A percentile compares a stretch with the other conserved stretches of the same genome.
phyloP scores from a whole-genome alignment of 1,140 invertebrate genomes.

The Pseudomyrmex concolor region DNA sequence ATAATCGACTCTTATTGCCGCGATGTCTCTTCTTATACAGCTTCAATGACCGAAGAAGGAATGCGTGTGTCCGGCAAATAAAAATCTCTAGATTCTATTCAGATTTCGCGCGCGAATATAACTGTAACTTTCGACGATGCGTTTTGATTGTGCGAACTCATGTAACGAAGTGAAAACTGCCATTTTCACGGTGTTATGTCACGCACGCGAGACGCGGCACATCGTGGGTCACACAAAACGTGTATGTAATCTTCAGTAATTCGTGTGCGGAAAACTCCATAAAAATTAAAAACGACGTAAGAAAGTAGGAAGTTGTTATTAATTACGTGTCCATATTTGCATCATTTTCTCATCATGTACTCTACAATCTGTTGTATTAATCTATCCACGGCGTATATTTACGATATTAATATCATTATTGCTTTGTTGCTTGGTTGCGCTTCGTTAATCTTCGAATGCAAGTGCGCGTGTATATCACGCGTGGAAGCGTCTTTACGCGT shows the following conservation, averaged over 20 bases:
- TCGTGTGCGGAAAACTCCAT: not conserved
- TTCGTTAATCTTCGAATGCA: slow-evolving; percentile 42
- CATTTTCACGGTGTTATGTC: slow-evolving; percentile 39
- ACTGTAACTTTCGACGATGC: not conserved
- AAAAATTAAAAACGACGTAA: slow-evolving; percentile 4
- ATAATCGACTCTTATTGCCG: slow-evolving; percentile 16
- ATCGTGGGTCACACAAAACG: slow-evolving; percentile 29
- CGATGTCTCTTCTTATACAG: not conserved
- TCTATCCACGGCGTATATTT: slow-evolving; percentile 1
- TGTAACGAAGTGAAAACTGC: slow-evolving; percentile 24
- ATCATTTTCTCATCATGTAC: slow-evolving; percentile 8
- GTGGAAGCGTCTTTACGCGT: not conserved
- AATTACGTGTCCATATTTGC: not conserved
- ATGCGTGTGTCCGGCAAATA: too few relatives aligned
- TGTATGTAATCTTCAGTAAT: not conserved
- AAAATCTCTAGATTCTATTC: too few relatives aligned
- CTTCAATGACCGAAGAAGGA: too few relatives aligned
- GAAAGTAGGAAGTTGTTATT: slow-evolving; percentile 17
- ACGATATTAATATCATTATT: slow-evolving; percentile 44
- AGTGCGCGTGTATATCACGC: slow-evolving; percentile 9
- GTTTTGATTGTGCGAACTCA: not conserved
- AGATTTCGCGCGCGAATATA: too few relatives aligned
- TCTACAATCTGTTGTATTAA: not conserved
- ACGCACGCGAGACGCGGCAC: slow-evolving; percentile 19
- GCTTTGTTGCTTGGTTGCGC: slow-evolving; percentile 30